Percentiles rank a stretch among this genome's conserved stretches.
phyloP scores from a whole-genome alignment of 2,113 vertebrate genomes.

The Puffinus mauretanicus region DNA sequence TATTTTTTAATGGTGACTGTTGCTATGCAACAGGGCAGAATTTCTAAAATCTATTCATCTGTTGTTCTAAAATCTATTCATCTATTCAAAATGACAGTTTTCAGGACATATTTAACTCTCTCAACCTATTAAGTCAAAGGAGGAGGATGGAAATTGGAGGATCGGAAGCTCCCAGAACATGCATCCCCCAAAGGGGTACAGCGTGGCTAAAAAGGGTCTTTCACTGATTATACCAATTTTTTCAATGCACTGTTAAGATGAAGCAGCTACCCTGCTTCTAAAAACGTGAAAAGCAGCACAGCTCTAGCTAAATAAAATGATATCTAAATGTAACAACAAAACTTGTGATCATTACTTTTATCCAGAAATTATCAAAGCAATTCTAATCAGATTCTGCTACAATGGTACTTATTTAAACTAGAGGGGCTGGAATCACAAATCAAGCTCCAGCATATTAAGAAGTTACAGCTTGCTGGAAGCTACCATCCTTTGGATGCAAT shows the following conservation, averaged over 20 bases:
- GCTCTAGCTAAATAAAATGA: background rate
- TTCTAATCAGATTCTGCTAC: background rate
- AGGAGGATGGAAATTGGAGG: background rate
- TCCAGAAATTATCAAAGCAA: background rate
- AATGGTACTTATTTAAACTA: background rate
- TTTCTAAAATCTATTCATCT: conserved; percentile 39
- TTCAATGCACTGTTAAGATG: background rate
- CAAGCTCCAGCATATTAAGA: background rate
- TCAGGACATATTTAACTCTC: conserved; percentile 27
- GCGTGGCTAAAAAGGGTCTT: background rate
- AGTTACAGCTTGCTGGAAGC: background rate
- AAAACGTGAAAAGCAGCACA: background rate
- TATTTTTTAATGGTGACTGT: conserved; percentile 36
- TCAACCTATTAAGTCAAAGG: background rate
- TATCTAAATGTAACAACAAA: background rate
- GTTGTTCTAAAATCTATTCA: conserved; percentile 40
- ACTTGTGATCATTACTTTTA: background rate
- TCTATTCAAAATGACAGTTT: conserved; percentile 35
- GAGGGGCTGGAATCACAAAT: background rate
- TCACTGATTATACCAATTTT: background rate
- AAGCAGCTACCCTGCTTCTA: background rate
- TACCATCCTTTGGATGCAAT: background rate
- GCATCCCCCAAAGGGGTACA: background rate
- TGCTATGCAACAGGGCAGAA: conserved; percentile 47
- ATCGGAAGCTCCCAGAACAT: background rate